Conservation (phyloP, 2,113 vertebrate species). For the Mus pahari region DNA sequence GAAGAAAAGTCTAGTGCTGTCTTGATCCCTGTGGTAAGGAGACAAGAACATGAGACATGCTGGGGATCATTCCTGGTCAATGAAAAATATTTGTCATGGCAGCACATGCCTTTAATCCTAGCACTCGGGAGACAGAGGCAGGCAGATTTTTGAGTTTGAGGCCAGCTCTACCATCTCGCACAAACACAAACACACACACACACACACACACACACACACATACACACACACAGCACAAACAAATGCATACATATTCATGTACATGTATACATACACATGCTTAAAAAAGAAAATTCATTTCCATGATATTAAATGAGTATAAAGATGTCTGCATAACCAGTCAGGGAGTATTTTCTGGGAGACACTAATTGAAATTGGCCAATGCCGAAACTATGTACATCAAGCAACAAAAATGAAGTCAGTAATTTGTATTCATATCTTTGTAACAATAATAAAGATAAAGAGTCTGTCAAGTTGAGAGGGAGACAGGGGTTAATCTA, state of each 20-base stretch:
- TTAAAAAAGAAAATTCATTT: background rate
- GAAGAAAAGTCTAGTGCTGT: background rate
- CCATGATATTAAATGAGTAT: background rate
- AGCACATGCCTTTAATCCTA: too few species aligned
- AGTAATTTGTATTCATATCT: background rate
- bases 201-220: background rate
- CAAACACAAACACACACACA: background rate
- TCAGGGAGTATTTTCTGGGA: background rate
- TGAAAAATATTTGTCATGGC: background rate
- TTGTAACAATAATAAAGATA: background rate
- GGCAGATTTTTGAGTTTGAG: too few species aligned
- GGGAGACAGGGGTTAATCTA: background rate
- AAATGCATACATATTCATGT: background rate
- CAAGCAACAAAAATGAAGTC: background rate
- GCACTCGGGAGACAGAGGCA: too few species aligned
- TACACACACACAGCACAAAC: background rate
- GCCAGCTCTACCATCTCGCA: too few species aligned
- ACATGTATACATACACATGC: background rate
- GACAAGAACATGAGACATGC: too few species aligned
- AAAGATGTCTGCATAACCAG: background rate
- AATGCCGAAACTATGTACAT: background rate
- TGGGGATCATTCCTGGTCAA: background rate
- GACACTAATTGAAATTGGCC: background rate
- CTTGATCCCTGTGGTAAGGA: background rate
- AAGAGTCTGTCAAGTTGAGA: background rate